A percentile compares a stretch with the other conserved stretches of the same genome.
Evolutionary conservation across 2,113 vertebrate species (phyloP).

Genomic region (Grammomys dolichurus): DNA sequence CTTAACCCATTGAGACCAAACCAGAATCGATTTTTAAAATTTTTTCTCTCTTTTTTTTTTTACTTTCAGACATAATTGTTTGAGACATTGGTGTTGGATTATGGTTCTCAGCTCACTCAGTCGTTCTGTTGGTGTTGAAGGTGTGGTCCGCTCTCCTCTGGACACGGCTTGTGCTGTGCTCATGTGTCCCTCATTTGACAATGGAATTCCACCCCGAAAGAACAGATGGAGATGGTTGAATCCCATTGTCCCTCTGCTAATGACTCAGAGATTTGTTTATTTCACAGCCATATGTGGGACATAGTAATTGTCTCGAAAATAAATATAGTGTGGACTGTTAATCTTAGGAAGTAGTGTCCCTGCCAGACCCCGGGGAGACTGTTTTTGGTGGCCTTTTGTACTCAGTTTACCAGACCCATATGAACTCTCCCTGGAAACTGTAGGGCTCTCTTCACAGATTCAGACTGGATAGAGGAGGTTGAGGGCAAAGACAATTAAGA

Average conservation of each 20-base stretch:
- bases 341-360: conserved; percentile 66
- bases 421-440: background rate
- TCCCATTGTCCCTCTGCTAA: conserved; percentile 79
- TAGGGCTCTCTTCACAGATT: background rate
- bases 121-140: conserved; percentile 65
- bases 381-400: background rate
- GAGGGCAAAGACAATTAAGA: background rate
- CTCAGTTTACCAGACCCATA: background rate
- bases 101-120: conserved; percentile 69
- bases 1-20: conserved; percentile 59
- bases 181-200: conserved; percentile 64
- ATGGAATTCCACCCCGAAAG: conserved; percentile 72
- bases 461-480: background rate
- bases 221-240: conserved; percentile 74
- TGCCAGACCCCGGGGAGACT: background rate
- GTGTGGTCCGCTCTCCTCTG: conserved; percentile 45
- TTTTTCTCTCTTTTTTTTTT: background rate
- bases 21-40: conserved; percentile 43
- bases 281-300: conserved; percentile 61
- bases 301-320: conserved; percentile 72
- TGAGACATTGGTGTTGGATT: conserved; percentile 44
- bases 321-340: conserved; percentile 70
- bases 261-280: conserved; percentile 74
- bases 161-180: conserved; percentile 41
- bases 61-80: conserved; percentile 66